phyloP scores from a whole-genome alignment of 2,797 vertebrate genomes.

The Anguilla marmorata region DNA sequence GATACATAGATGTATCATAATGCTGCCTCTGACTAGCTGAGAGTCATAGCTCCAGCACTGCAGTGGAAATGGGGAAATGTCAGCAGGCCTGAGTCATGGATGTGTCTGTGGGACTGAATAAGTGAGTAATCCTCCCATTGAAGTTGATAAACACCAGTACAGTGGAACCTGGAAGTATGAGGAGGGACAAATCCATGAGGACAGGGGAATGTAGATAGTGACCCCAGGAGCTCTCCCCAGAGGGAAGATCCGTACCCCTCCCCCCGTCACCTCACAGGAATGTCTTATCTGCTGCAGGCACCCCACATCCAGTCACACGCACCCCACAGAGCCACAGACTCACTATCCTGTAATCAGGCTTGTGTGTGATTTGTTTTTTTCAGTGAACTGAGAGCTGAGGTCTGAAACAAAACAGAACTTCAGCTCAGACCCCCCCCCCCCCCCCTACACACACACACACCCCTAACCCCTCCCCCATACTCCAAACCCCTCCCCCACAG shows the following conservation, averaged over 20 bases:
- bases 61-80: not conserved
- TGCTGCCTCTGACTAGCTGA: not conserved
- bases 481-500: not conserved
- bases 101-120: not conserved
- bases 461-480: not conserved
- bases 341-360: not conserved
- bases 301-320: not conserved
- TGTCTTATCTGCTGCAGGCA: not conserved
- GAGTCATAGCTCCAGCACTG: not conserved
- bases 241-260: too few relatives aligned
- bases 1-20: not conserved
- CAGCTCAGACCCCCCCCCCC: not conserved
- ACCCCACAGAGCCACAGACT: not conserved
- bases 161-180: not conserved
- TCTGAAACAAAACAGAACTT: not conserved
- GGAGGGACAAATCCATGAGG: not conserved
- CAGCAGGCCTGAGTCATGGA: not conserved
- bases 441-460: too few relatives aligned
- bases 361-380: not conserved
- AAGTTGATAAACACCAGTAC: not conserved
- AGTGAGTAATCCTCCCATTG: not conserved
- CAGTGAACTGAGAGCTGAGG: constrained; percentile 2
- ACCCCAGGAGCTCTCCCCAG: not conserved
- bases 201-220: constrained; percentile 1
- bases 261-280: not conserved